Evolutionary conservation across 2,797 vertebrate genomes (phyloP), one percentile per base, ranked within the genome.

Genomic region (Phataginus tricuspis): DNA sequence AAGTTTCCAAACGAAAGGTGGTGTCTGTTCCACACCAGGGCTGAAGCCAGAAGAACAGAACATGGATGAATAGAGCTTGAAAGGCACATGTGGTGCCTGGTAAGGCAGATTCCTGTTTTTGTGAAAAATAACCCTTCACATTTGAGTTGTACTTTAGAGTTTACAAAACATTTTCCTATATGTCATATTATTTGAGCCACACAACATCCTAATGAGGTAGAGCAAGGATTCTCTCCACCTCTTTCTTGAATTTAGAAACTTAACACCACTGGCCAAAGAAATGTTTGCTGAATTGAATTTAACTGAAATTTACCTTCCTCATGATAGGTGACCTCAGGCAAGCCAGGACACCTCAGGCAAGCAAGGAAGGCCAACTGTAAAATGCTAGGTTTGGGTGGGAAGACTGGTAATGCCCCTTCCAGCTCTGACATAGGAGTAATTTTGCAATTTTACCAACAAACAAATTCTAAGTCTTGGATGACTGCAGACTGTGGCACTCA

Each of bases 91-190:
- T 90, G 37, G 16, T 96, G 25, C 55, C 61, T 93, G 49, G 59
- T 37, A 79, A 96, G 63, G 57, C 80, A 97, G 92, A 83, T 88
- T 90, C 37, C 42, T 92, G 23, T 71, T 94, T 96, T 86, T 86
- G 79, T 88, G 71, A 51, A 94, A 86, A 95, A 63, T 49, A 93
- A 90, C 21, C 51, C 5, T 19, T 96, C 63, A 55, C 11, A 57
- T 97, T 96, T 86, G 37, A 59, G 42, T 63, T 83, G 34, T 25
- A n/a, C 74, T 86, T 96, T 83, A 79, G 63, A 82, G 27, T 69
- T 86, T 86, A 83, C 14, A 91, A 83, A 94, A 94, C 69, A 71
- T 78, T 94, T 94, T 94, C 63, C 12, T 80, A 91, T 72, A 39
- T 86, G 57, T 69, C 72, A 13, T 92, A 74, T 75, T 82, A 88